Conservation (phyloP, 2,113 vertebrate species). For the Grammomys dolichurus region DNA sequence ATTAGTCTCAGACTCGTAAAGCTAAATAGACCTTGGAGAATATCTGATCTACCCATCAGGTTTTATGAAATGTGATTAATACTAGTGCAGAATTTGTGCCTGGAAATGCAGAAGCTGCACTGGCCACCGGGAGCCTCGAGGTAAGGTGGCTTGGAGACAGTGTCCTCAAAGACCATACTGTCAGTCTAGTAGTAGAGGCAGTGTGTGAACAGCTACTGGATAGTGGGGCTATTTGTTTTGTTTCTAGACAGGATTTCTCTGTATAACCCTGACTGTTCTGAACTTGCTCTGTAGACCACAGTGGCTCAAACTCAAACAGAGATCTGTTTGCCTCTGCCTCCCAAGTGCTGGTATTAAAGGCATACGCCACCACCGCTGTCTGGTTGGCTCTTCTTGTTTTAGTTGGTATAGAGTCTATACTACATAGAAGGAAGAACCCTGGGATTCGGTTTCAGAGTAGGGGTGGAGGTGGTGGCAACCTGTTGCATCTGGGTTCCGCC, state of each 20-base stretch:
- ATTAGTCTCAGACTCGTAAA: neutral
- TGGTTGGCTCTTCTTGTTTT: neutral
- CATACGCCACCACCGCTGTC: neutral
- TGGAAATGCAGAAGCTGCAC: neutral
- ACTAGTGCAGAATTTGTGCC: neutral
- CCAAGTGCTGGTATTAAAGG: neutral
- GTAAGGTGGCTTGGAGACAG: neutral
- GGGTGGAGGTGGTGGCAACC: neutral
- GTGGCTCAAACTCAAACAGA: neutral
- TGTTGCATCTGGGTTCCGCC: conserved; percentile 49
- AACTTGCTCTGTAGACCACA: neutral
- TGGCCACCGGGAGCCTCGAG: neutral
- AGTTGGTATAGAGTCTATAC: neutral
- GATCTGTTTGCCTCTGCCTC: neutral
- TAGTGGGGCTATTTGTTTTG: neutral
- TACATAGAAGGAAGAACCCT: neutral
- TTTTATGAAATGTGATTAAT: conserved; percentile 14
- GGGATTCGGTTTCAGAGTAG: neutral
- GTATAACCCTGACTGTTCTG: neutral
- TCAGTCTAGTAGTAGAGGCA: neutral
- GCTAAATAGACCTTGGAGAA: neutral
- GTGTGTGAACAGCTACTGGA: neutral
- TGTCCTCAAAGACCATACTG: neutral
- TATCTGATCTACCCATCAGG: neutral
- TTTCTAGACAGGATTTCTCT: neutral